These are phyloP conservation scores for Arctopsyche grandis DNA, from an alignment of 1,140 invertebrate genomes.

Conservation along the genomic window DNA sequence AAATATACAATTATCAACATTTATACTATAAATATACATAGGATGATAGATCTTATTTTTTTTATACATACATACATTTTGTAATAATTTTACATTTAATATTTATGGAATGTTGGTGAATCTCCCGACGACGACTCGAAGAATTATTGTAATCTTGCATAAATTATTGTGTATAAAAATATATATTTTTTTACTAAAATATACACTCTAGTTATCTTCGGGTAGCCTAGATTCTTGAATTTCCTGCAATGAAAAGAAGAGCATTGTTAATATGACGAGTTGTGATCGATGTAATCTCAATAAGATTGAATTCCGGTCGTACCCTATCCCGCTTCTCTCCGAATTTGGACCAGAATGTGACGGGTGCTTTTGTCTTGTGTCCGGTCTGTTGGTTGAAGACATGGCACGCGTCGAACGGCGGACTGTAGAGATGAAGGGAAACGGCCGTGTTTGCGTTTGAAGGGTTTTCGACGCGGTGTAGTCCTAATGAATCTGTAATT, in stretches of 20 bases:
- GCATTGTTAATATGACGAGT: not conserved
- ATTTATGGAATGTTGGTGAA: too few species aligned
- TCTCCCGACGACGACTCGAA: too few species aligned
- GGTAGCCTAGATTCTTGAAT: conserved; percentile 48
- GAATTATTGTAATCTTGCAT: too few species aligned
- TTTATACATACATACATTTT: too few species aligned
- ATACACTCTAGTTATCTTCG: conserved; percentile 44
- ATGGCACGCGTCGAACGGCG: conserved; percentile 89
- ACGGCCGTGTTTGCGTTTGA: conserved; percentile 89
- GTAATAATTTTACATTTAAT: too few species aligned
- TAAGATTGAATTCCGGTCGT: conserved; percentile 40
- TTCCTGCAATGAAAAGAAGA: conserved; percentile 44
- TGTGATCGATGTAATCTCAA: not conserved
- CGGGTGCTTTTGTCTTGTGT: conserved; percentile 71
- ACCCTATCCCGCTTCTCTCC: conserved; percentile 73
- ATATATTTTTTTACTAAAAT: too few species aligned
- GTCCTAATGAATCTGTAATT: conserved; percentile 85
- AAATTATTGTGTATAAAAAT: too few species aligned
- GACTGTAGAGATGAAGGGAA: conserved; percentile 95
- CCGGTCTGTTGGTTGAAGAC: conserved; percentile 94
- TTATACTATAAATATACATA: too few species aligned
- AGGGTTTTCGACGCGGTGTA: conserved; percentile 96
- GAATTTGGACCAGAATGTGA: conserved; percentile 93
- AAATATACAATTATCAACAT: too few species aligned
- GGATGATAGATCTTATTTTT: too few species aligned